phyloP scores from a whole-genome alignment of 2,888 invertebrate genomes.

The Endotricha flammealis region DNA sequence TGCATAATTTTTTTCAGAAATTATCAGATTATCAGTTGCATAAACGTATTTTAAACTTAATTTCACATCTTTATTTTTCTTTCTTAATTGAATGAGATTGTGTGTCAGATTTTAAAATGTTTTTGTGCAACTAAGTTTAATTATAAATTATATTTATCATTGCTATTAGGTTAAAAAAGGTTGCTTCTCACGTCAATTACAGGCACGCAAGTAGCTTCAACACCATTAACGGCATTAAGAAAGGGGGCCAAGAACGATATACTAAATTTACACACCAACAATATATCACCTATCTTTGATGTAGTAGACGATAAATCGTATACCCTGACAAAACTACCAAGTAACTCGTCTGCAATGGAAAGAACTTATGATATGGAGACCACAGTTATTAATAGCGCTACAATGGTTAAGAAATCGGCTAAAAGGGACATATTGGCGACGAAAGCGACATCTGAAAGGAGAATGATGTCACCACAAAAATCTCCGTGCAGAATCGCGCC shows the following conservation, averaged over 20 bases:
- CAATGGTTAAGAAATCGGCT: slow-evolving; percentile 47
- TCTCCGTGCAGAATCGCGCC: slow-evolving; percentile 32
- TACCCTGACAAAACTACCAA: slow-evolving; percentile 39
- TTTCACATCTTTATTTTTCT: too few relatives aligned
- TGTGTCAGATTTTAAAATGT: too few relatives aligned
- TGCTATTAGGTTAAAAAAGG: too few relatives aligned
- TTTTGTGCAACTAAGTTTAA: too few relatives aligned
- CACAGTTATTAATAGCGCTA: slow-evolving; percentile 55
- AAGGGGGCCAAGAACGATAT: slow-evolving; percentile 45
- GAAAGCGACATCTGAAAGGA: slow-evolving; percentile 48
- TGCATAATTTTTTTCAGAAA: too few relatives aligned
- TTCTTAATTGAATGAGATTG: too few relatives aligned
- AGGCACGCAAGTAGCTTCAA: slow-evolving; percentile 60
- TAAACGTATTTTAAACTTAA: too few relatives aligned
- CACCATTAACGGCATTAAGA: slow-evolving; percentile 47
- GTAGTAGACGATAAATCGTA: slow-evolving; percentile 54
- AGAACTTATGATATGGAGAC: slow-evolving; percentile 41
- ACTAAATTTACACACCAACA: slow-evolving; percentile 51
- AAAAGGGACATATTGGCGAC: slow-evolving; percentile 56
- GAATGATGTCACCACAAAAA: slow-evolving; percentile 31
- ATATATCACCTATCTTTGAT: slow-evolving; percentile 68
- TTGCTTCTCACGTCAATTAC: slow-evolving; percentile 22
- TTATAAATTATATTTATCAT: too few relatives aligned
- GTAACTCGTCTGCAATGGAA: slow-evolving; percentile 31
- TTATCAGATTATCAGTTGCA: too few relatives aligned